These are phyloP conservation scores for Chloropsis hardwickii DNA, from an alignment of 2,113 vertebrate species.

Conservation along the genomic window DNA sequence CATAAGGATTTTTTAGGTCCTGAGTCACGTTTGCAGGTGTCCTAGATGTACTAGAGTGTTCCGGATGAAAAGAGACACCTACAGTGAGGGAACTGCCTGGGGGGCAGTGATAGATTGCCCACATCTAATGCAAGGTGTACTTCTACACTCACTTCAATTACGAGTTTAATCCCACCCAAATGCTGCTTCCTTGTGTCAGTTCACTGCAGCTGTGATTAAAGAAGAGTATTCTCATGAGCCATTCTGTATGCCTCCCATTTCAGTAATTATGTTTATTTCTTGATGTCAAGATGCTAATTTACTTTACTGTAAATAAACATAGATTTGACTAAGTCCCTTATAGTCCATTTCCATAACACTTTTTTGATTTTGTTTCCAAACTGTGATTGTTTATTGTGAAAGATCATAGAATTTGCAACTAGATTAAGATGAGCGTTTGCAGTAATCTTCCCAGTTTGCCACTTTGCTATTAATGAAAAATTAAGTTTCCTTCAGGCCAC, in stretches of 20 bases:
- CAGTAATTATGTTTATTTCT: neutral
- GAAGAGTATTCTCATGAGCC: neutral
- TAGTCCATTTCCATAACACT: neutral
- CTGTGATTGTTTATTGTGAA: neutral
- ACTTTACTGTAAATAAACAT: neutral
- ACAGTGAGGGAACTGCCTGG: neutral
- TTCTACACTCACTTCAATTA: neutral
- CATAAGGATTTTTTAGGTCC: neutral
- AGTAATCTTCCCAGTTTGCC: neutral
- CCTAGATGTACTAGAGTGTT: neutral
- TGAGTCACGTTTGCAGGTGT: neutral
- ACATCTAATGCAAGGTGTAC: accelerated
- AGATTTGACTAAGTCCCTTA: neutral
- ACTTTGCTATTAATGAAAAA: neutral
- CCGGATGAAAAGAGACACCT: neutral
- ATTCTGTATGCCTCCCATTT: neutral
- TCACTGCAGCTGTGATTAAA: neutral
- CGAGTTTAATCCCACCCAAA: neutral
- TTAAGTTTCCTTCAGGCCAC: neutral
- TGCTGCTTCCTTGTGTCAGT: neutral
- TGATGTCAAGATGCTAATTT: neutral
- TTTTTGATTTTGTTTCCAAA: neutral
- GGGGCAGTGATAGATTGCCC: accelerated
- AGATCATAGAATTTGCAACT: neutral
- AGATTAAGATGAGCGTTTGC: neutral